Evolutionary conservation across 2,797 vertebrate species (phyloP).

Genomic region (Chelonia mydas): DNA sequence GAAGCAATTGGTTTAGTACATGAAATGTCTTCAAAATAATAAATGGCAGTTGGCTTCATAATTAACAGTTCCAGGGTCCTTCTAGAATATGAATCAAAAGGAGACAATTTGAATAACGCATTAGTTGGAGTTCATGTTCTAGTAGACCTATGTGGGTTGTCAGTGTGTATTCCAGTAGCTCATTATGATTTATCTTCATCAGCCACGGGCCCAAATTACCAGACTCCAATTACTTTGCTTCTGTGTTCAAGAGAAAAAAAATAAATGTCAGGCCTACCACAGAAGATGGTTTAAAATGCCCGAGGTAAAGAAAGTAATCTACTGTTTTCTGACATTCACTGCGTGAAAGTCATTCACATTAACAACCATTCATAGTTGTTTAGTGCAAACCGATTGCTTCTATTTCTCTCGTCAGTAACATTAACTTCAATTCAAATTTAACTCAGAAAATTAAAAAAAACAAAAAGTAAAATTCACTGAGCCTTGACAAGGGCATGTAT

Average conservation of each 20-base stretch:
- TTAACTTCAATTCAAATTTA: constrained; percentile 78
- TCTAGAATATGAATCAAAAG: constrained; percentile 73
- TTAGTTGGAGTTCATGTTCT: constrained; percentile 69
- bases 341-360: constrained; percentile 83
- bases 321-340: constrained; percentile 81
- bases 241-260: constrained; percentile 62
- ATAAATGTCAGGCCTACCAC: constrained; percentile 76
- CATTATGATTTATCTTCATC: constrained; percentile 84
- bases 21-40: constrained; percentile 56
- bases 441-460: constrained; percentile 70
- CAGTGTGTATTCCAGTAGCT: constrained; percentile 75
- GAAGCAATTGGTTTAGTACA: constrained; percentile 51
- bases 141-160: constrained; percentile 75
- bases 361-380: constrained; percentile 83
- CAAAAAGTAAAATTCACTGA: constrained; percentile 58
- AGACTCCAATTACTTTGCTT: constrained; percentile 82
- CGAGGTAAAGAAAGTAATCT: constrained; percentile 85
- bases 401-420: constrained; percentile 78
- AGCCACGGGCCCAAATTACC: constrained; percentile 82
- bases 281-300: constrained; percentile 81
- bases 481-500: constrained; percentile 52
- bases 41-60: constrained; percentile 60
- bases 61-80: constrained; percentile 65
- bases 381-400: constrained; percentile 80
- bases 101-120: constrained; percentile 77